Evolutionary conservation across 1,140 invertebrate species (phyloP).

Genomic region (Apis florea): DNA sequence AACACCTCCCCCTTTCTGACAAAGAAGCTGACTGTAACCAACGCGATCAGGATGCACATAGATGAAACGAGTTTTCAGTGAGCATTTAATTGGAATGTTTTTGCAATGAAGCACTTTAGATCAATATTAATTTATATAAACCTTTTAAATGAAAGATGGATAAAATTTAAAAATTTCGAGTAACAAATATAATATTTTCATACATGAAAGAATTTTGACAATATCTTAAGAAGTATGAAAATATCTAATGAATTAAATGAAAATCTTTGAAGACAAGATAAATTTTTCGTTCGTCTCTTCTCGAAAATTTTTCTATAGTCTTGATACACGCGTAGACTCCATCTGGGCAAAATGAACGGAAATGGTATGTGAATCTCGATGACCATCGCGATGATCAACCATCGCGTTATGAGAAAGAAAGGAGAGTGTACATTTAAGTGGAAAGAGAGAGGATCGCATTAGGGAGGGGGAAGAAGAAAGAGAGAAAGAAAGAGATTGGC

Average conservation of each 20-base stretch:
- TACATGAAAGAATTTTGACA: neutral
- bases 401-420: slow-evolving; percentile 11
- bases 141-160: neutral
- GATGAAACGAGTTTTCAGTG: slow-evolving; percentile 43
- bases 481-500: neutral
- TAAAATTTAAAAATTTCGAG: no score
- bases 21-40: slow-evolving; percentile 16
- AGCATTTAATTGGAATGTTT: slow-evolving; percentile 53
- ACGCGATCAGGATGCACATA: slow-evolving; percentile 28
- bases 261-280: slow-evolving; percentile 30
- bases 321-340: slow-evolving; percentile 8
- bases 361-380: slow-evolving; percentile 62
- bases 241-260: neutral
- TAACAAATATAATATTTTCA: neutral
- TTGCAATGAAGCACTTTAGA: neutral
- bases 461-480: neutral
- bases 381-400: slow-evolving; percentile 55
- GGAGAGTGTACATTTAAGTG: neutral
- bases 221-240: no score
- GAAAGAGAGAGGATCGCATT: neutral
- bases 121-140: neutral
- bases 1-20: neutral
- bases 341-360: slow-evolving; percentile 65
- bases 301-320: neutral
- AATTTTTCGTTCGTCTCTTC: neutral